phyloP scores from a whole-genome alignment of 2,113 vertebrate species.

The Haliaeetus leucogaster region DNA sequence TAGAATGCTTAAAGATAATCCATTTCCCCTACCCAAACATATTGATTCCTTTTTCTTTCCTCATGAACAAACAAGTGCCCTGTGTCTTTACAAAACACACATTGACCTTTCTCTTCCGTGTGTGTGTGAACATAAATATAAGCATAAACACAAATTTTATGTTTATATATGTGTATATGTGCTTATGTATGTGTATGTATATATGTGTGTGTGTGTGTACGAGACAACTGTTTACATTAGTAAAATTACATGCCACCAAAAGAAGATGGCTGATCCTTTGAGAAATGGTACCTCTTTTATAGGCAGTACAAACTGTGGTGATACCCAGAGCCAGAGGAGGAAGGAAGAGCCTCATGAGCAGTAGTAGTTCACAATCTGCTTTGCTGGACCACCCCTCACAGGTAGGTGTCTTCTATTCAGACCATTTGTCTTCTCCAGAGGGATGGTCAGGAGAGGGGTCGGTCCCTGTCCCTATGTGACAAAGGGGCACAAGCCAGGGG shows the following conservation, averaged over 20 bases:
- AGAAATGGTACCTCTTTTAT: neutral
- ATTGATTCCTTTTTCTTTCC: neutral
- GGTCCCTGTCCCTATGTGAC: neutral
- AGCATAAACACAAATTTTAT: neutral
- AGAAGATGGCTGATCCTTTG: neutral
- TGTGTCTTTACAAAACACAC: neutral
- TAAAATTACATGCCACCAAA: neutral
- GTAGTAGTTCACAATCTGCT: neutral
- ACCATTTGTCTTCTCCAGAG: neutral
- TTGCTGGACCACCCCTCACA: neutral
- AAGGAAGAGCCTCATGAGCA: neutral
- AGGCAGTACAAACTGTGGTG: fast-evolving
- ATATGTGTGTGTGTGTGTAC: neutral
- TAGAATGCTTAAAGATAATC: neutral
- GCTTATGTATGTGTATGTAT: fast-evolving
- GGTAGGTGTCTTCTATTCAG: neutral
- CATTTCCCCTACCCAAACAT: neutral
- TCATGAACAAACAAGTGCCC: neutral
- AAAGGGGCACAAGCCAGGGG: neutral
- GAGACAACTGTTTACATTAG: neutral
- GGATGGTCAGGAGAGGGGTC: neutral
- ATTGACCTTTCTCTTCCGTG: neutral
- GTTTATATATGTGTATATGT: neutral
- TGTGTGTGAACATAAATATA: neutral
- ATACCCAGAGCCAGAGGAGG: no score